Evolutionary conservation across 2,797 vertebrate species (phyloP).

Genomic region (Gymnoscopelus microlampas): DNA sequence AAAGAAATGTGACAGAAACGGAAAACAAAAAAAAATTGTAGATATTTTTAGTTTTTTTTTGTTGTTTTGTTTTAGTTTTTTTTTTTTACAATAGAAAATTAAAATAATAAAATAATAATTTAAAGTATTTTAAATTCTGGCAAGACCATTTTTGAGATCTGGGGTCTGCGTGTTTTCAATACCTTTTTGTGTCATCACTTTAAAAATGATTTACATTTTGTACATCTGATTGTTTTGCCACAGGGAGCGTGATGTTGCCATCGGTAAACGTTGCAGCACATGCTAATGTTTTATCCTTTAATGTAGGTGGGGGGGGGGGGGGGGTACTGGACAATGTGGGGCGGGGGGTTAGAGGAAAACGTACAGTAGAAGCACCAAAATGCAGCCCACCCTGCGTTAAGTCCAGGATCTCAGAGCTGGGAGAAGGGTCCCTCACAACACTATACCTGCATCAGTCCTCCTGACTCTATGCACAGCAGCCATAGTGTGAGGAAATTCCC

Average conservation of each 20-base stretch:
- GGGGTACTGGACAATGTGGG: too few species aligned
- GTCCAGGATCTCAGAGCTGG: constrained; percentile 43
- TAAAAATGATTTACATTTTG: constrained; percentile 83
- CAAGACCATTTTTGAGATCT: constrained; percentile 45
- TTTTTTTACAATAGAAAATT: constrained; percentile 76
- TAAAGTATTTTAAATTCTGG: constrained; percentile 79
- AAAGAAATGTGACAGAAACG: constrained; percentile 43
- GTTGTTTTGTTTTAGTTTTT: background rate
- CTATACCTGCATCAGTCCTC: constrained; percentile 36
- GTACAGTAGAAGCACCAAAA: constrained; percentile 67
- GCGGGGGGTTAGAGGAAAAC: constrained; percentile 40
- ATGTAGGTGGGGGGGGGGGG: constrained; percentile 26
- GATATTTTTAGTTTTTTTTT: constrained; percentile 21
- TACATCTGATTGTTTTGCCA: constrained; percentile 94
- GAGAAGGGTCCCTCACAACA: constrained; percentile 42
- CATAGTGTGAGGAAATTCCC: too few species aligned
- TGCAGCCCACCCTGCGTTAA: constrained; percentile 49
- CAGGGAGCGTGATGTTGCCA: constrained; percentile 73
- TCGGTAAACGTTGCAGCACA: constrained; percentile 50
- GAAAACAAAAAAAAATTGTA: constrained; percentile 42
- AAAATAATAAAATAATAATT: constrained; percentile 69
- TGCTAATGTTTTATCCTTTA: constrained; percentile 54
- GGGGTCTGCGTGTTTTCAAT: constrained; percentile 64
- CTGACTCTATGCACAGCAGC: too few species aligned
- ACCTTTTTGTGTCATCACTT: constrained; percentile 49